Conservation (phyloP, 2,888 invertebrate species). For the Napeogenes sylphis region DNA sequence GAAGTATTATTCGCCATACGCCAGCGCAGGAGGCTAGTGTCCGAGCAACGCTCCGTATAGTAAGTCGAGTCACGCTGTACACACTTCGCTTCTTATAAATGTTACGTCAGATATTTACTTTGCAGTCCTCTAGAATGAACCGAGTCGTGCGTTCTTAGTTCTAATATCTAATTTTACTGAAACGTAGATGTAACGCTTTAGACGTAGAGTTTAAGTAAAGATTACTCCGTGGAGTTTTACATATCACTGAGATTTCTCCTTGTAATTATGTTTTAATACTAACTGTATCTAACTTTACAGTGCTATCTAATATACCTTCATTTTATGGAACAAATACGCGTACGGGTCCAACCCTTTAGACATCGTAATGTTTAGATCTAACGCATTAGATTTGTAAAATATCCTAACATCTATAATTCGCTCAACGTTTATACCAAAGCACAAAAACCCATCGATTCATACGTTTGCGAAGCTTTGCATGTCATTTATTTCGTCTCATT, state of each 20-base stretch:
- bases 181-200: slow-evolving; percentile 70
- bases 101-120: slow-evolving; percentile 23
- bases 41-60: slow-evolving; percentile 21
- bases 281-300: slow-evolving; percentile 59
- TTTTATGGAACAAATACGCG: slow-evolving; percentile 69
- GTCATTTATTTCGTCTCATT: slow-evolving; percentile 61
- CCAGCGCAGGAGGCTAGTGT: neutral
- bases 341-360: slow-evolving; percentile 77
- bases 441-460: slow-evolving; percentile 77
- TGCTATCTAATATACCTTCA: slow-evolving; percentile 56
- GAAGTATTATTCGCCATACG: neutral
- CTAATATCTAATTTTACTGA: slow-evolving; percentile 60
- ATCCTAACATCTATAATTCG: slow-evolving; percentile 69
- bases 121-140: slow-evolving; percentile 31
- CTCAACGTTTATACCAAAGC: slow-evolving; percentile 78
- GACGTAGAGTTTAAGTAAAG: slow-evolving; percentile 70
- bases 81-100: slow-evolving; percentile 37
- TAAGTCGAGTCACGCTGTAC: slow-evolving; percentile 35
- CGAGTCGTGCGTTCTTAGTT: slow-evolving; percentile 54
- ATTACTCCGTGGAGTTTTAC: slow-evolving; percentile 74
- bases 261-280: slow-evolving; percentile 62
- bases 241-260: slow-evolving; percentile 78
- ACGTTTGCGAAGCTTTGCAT: slow-evolving; percentile 64
- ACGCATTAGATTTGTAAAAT: slow-evolving; percentile 64
- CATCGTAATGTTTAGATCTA: slow-evolving; percentile 67